phyloP scores from a whole-genome alignment of 2,113 vertebrate species.

The Phycodurus eques region DNA sequence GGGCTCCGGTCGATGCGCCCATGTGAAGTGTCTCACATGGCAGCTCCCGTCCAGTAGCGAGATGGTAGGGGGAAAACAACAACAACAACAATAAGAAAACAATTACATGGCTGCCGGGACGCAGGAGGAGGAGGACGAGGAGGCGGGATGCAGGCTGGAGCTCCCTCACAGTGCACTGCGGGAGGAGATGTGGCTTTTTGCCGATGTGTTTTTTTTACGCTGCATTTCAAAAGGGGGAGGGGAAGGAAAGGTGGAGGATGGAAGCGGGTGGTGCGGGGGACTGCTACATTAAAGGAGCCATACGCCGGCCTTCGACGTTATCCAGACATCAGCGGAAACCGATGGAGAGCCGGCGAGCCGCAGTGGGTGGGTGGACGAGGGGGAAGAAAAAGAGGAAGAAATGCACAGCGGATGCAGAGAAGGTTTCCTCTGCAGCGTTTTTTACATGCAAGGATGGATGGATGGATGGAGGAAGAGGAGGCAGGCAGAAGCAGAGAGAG shows the following conservation, averaged over 20 bases:
- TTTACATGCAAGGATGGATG: slow-evolving; percentile 51
- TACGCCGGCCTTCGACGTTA: slow-evolving; percentile 81
- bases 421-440: slow-evolving; percentile 58
- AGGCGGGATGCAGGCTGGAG: background rate
- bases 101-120: slow-evolving; percentile 1
- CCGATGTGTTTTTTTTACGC: background rate
- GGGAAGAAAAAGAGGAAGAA: slow-evolving; percentile 10
- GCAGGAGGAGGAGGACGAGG: background rate
- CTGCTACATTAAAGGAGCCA: slow-evolving; percentile 73
- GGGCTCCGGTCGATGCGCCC: slow-evolving; percentile 62
- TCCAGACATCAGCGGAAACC: slow-evolving; percentile 92
- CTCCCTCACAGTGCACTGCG: slow-evolving; percentile 8
- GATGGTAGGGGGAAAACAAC: background rate
- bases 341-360: slow-evolving; percentile 44
- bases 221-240: slow-evolving; percentile 51
- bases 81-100: background rate
- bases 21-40: slow-evolving; percentile 71
- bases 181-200: slow-evolving; percentile 3
- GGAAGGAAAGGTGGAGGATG: background rate
- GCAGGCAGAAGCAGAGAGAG: slow-evolving; percentile 26
- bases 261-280: slow-evolving; percentile 32
- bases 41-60: slow-evolving; percentile 28
- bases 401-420: slow-evolving; percentile 19
- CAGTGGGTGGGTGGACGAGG: slow-evolving; percentile 58
- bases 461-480: slow-evolving; percentile 12